These are phyloP conservation scores for Campaea margaritaria DNA, from an alignment of 2,888 invertebrate species.

Conservation along the genomic window DNA sequence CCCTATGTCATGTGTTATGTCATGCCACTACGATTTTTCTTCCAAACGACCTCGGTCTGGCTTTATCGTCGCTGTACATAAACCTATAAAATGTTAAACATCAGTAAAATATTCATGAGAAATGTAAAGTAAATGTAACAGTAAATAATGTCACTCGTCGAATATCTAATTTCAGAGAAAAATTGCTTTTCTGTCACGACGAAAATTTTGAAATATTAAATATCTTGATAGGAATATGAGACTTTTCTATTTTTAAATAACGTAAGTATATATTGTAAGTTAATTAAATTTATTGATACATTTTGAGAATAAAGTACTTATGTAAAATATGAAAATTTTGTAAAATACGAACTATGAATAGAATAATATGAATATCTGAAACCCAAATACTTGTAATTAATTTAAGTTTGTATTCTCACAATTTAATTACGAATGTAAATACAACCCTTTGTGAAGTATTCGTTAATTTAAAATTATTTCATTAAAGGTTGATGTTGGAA, in stretches of 20 bases:
- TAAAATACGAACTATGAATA: slow-evolving; percentile 20
- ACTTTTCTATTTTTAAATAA: slow-evolving; percentile 27
- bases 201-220: slow-evolving; percentile 14
- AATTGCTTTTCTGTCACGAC: slow-evolving; percentile 5
- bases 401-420: slow-evolving; percentile 21
- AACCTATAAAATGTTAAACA: slow-evolving; percentile 32
- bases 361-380: slow-evolving; percentile 14
- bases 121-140: slow-evolving; percentile 13
- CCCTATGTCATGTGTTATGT: slow-evolving; percentile 28
- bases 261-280: slow-evolving; percentile 14
- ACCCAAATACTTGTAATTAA: slow-evolving; percentile 10
- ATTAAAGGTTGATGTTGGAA: slow-evolving; percentile 74
- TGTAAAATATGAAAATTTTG: slow-evolving; percentile 22
- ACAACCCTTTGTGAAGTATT: slow-evolving; percentile 58
- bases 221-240: slow-evolving; percentile 18
- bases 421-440: slow-evolving; percentile 43
- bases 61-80: slow-evolving; percentile 33
- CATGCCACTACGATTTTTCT: slow-evolving; percentile 33
- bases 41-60: slow-evolving; percentile 25
- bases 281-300: slow-evolving; percentile 12
- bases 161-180: slow-evolving; percentile 11
- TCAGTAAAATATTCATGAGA: slow-evolving; percentile 23
- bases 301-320: slow-evolving; percentile 1
- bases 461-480: slow-evolving; percentile 62
- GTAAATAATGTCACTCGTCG: slow-evolving; percentile 1